A percentile compares a stretch with the other conserved stretches of the same genome.
Conservation (phyloP, 2,797 vertebrate genomes). For the Leptatherina wallacei region DNA sequence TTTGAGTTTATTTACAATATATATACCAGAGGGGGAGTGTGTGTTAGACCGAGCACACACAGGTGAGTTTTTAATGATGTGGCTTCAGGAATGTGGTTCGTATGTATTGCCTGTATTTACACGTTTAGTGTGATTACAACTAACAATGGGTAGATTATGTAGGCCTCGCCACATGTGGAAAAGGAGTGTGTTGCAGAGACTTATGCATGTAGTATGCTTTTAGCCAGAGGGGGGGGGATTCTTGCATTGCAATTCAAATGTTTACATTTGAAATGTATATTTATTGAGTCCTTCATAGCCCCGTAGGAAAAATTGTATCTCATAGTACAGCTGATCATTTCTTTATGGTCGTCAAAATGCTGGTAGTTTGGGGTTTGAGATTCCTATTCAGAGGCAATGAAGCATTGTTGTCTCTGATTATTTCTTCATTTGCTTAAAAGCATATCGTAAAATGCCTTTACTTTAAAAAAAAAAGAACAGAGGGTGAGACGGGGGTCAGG, state of each 20-base stretch:
- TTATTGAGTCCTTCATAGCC: neutral
- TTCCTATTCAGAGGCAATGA: neutral
- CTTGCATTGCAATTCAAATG: neutral
- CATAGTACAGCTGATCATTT: neutral
- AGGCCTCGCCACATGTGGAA: neutral
- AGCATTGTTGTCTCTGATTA: neutral
- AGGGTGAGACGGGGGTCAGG: neutral
- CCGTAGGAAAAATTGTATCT: neutral
- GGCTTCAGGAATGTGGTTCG: neutral
- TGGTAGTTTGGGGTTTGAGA: neutral
- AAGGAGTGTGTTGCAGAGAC: neutral
- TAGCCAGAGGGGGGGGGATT: neutral
- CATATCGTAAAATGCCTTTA: too few species aligned
- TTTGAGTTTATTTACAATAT: conserved; percentile 22
- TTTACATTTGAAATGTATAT: neutral
- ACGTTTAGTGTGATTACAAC: conserved; percentile 10
- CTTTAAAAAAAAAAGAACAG: neutral
- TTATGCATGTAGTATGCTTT: neutral
- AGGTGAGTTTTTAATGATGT: neutral
- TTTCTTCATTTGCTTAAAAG: neutral
- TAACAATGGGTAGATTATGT: neutral
- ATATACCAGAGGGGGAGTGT: conserved; percentile 27
- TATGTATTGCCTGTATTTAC: conserved; percentile 4
- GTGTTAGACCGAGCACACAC: neutral
- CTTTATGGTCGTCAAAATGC: neutral